phyloP scores from a whole-genome alignment of 1,140 invertebrate species.

The Conus betulinus region DNA sequence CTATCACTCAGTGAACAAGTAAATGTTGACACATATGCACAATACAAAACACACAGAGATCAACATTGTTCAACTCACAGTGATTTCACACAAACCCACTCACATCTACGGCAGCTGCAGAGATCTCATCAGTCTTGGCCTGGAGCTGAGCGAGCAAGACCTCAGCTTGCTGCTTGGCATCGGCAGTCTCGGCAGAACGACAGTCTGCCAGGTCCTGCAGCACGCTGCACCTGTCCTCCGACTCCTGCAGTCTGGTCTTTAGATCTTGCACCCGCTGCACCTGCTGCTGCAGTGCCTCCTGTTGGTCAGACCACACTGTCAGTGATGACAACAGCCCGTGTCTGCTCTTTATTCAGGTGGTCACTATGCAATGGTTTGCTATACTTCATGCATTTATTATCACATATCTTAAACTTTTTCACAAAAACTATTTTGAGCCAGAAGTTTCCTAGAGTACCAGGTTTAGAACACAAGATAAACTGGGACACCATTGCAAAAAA shows the following conservation, averaged over 20 bases:
- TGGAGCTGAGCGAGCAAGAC: not conserved
- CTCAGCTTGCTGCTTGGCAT: not conserved
- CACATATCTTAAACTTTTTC: too few species aligned
- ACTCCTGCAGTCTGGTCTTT: not conserved
- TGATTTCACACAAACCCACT: not conserved
- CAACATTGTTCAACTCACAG: not conserved
- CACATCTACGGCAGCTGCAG: not conserved
- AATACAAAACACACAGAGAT: not conserved
- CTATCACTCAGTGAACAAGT: too few species aligned
- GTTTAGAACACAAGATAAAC: too few species aligned
- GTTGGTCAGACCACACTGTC: not conserved
- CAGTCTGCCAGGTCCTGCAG: not conserved
- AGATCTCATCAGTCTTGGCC: not conserved
- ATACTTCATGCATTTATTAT: too few species aligned
- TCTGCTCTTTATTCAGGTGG: too few species aligned
- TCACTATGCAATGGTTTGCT: too few species aligned
- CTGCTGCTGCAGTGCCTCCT: constrained; percentile 33
- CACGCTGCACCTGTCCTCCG: not conserved
- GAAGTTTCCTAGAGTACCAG: too few species aligned
- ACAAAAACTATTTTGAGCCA: too few species aligned
- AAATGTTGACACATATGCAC: not conserved
- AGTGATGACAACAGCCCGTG: too few species aligned
- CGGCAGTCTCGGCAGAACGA: not conserved
- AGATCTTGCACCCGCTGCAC: constrained; percentile 19
- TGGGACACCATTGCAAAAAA: too few species aligned